Evolutionary conservation across 2,113 vertebrate species (phyloP).

Genomic region (Anhinga anhinga): DNA sequence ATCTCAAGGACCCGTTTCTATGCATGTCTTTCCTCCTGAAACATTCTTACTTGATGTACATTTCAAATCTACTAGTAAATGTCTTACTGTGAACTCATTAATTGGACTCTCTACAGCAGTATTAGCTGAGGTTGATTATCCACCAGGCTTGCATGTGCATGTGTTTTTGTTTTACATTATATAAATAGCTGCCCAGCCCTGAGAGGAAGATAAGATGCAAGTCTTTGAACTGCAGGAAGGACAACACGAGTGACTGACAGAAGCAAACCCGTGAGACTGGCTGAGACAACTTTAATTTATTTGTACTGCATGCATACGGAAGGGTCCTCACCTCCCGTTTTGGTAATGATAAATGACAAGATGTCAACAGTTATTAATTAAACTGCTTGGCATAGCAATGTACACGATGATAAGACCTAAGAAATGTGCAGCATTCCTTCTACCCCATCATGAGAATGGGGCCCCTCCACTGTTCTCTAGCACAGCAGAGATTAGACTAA

Average conservation of each 20-base stretch:
- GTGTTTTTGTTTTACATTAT: background rate
- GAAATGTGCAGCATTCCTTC: conserved; percentile 67
- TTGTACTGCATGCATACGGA: background rate
- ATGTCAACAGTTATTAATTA: conserved; percentile 75
- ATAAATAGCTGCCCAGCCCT: background rate
- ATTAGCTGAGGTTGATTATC: background rate
- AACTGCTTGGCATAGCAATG: conserved; percentile 38
- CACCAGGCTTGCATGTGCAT: background rate
- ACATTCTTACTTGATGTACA: background rate
- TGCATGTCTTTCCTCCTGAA: background rate
- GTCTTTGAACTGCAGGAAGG: background rate
- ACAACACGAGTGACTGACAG: background rate
- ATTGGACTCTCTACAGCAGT: background rate
- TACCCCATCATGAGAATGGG: conserved; percentile 72
- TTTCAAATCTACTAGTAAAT: background rate
- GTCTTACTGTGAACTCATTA: accelerated
- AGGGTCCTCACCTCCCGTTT: conserved; percentile 41
- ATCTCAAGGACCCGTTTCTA: background rate
- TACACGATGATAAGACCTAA: conserved; percentile 19
- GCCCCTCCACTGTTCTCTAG: conserved; percentile 75
- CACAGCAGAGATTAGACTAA: conserved; percentile 47
- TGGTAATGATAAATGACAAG: conserved; percentile 74
- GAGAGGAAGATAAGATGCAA: background rate
- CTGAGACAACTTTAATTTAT: conserved; percentile 49
- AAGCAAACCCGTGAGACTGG: background rate